Evolutionary conservation across 2,888 invertebrate genomes (phyloP).

Genomic region (Drosophila incognita): DNA sequence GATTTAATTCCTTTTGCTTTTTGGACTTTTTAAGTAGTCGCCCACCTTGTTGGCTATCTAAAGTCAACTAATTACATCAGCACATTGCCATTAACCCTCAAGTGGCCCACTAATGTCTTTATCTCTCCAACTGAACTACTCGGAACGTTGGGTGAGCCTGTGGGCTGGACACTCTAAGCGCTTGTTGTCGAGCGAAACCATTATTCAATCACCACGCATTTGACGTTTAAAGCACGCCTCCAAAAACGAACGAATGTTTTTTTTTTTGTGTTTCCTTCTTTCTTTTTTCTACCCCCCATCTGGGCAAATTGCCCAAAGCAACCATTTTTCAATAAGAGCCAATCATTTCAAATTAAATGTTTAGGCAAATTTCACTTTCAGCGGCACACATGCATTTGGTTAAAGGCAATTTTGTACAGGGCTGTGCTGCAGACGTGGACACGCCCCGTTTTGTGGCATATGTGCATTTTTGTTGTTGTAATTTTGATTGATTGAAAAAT

Average conservation of each 20-base stretch:
- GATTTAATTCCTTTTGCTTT: constrained; percentile 36
- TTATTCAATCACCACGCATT: constrained; percentile 38
- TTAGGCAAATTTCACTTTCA: constrained; percentile 49
- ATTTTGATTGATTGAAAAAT: constrained; percentile 6
- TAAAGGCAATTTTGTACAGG: background rate
- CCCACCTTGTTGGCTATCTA: background rate
- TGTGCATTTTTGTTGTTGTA: constrained; percentile 5
- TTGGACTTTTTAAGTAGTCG: background rate
- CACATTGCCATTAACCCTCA: constrained; percentile 53
- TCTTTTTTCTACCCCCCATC: background rate
- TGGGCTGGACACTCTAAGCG: constrained; percentile 22
- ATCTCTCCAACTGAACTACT: constrained; percentile 26
- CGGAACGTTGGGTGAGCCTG: constrained; percentile 14
- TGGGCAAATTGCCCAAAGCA: constrained; percentile 8
- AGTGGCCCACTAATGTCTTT: constrained; percentile 58
- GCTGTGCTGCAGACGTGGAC: constrained; percentile 18
- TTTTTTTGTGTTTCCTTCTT: constrained; percentile 14
- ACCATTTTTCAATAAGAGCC: constrained; percentile 24
- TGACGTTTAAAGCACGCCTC: constrained; percentile 31
- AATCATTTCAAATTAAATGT: constrained; percentile 46
- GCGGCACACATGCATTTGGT: constrained; percentile 5
- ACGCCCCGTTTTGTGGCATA: constrained; percentile 5
- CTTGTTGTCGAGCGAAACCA: constrained; percentile 17
- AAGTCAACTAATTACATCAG: constrained; percentile 32
- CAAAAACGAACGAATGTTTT: constrained; percentile 14